Conservation (phyloP, 2,888 invertebrate species). For the Phortica magna region DNA sequence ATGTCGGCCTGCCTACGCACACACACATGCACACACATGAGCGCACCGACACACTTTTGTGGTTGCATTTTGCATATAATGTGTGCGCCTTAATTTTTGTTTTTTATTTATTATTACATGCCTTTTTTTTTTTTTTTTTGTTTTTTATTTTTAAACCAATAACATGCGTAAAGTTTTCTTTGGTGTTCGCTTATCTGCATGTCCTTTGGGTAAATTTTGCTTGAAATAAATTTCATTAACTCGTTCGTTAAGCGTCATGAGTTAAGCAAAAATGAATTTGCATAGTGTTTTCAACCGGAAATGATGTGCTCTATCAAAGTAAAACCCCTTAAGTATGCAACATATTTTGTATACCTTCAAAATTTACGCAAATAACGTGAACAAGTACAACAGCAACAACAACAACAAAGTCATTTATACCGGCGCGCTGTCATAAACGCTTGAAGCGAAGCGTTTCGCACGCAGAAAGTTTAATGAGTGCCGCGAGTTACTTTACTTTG, state of each 20-base stretch:
- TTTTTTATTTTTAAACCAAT: background rate
- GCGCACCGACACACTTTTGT: background rate
- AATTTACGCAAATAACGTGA: too few relatives aligned
- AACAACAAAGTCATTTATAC: background rate
- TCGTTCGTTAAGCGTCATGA: background rate
- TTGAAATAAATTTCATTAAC: background rate
- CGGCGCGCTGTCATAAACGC: background rate
- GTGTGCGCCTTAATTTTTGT: constrained; percentile 16
- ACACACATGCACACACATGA: background rate
- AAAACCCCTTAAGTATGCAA: background rate
- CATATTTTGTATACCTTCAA: background rate
- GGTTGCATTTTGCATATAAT: background rate
- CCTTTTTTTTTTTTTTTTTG: background rate
- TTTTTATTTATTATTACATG: background rate
- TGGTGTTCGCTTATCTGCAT: background rate
- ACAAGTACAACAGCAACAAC: background rate
- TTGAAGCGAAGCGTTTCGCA: background rate
- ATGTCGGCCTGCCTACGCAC: constrained; percentile 53
- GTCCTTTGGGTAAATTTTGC: background rate
- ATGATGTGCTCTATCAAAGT: background rate
- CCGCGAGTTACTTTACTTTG: constrained; percentile 17
- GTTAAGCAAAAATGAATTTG: background rate
- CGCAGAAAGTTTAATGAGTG: constrained; percentile 22
- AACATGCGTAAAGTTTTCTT: too few relatives aligned
- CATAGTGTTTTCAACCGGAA: background rate